Evolutionary conservation across 2,888 invertebrate genomes (phyloP), one percentile per base, ranked within the genome.

Genomic region (Erannis defoliaria): DNA sequence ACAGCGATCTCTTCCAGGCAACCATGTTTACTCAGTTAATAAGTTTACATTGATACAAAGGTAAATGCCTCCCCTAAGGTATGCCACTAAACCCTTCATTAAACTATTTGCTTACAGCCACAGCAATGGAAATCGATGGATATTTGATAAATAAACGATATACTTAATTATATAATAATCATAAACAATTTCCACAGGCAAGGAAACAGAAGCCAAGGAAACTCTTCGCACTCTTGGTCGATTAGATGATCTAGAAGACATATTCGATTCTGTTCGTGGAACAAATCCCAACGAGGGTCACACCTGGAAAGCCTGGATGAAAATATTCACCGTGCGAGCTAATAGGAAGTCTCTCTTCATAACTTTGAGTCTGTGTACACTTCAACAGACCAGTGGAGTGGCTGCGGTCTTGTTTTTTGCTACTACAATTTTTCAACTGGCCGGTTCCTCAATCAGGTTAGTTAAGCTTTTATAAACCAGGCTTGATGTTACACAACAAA

Each of bases 281-380:
- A 74, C 65, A 0, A 74, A 70, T 0, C 76, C 77, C 0, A 61
- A 70, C 5, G 79, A 80, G 46, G 76, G 70, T 0, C 58, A 51
- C 6, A 77, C 68, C 26, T 78, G 79, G 78, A 81, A 76, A 56
- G 76, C 77, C 0, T 83, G 82, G 81, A 68, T 77, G 3, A 78
- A 82, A 62, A 81, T 82, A 43, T 82, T 83, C 46, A 80, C 83
- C 0, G 77, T 78, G 5, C 82, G 78, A 46, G 67, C 78, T 0
- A 83, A 83, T 33, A 75, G 82, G 14, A 67, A 70, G 35, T 76
- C 81, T 0, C 71, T 83, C 2, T 76, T 80, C 50, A 82, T 83
- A 45, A 81, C 80, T 0, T 46, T 82, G 2, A 77, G 70, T 37
- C 65, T 83, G 10, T 77, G 77, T 45, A 78, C 75, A 0, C 46